Evolutionary conservation across 1,140 invertebrate species (phyloP).

Genomic region (Heliconius nattereri): DNA sequence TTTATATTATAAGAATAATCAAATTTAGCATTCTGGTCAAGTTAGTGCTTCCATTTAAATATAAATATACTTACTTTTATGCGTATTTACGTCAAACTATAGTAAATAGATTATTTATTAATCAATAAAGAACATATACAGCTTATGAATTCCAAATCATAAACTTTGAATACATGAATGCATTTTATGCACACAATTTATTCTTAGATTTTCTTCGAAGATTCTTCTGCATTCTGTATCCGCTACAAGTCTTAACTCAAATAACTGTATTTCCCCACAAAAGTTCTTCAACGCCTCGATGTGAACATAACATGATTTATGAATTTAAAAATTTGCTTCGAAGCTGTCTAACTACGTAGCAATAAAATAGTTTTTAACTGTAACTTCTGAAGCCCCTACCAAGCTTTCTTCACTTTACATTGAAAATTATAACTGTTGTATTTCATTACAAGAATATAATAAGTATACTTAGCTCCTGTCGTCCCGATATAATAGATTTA

Average conservation of each 20-base stretch:
- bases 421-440: neutral
- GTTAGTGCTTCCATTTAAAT: neutral
- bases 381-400: constrained; percentile 10
- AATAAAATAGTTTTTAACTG: constrained; percentile 37
- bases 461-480: too few relatives aligned
- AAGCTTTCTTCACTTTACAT: neutral
- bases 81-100: too few relatives aligned
- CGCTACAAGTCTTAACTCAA: constrained; percentile 42
- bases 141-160: neutral
- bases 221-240: constrained; percentile 36
- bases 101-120: too few relatives aligned
- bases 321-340: constrained; percentile 43
- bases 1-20: neutral
- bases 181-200: constrained; percentile 17
- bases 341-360: constrained; percentile 37
- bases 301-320: constrained; percentile 44
- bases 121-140: neutral
- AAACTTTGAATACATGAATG: constrained; percentile 17
- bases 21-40: neutral
- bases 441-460: too few relatives aligned
- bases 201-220: constrained; percentile 24
- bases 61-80: neutral
- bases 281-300: constrained; percentile 42
- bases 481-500: too few relatives aligned
- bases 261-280: constrained; percentile 44